Percentiles rank a stretch among this genome's conserved stretches.
Conservation (phyloP, 1,140 invertebrate genomes). For the Nixonia krombeini region DNA sequence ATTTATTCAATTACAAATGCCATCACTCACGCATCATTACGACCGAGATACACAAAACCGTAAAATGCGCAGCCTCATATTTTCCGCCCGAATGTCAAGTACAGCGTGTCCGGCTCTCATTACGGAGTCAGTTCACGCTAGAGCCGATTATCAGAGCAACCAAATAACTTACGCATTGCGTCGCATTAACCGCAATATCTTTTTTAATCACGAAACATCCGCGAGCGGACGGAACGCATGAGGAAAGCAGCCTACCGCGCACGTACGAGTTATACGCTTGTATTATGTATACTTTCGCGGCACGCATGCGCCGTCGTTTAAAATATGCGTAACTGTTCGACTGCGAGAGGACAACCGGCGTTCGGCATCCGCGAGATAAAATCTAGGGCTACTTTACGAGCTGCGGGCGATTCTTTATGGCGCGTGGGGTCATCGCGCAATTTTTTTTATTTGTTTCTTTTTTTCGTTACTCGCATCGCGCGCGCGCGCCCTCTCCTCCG, state of each 20-base stretch:
- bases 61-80: neutral
- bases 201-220: conserved; percentile 1
- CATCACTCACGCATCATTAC: no score
- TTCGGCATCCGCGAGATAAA: conserved; percentile 66
- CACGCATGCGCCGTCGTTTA: conserved; percentile 38
- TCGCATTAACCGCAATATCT: conserved; percentile 1
- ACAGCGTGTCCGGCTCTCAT: neutral
- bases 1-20: no score
- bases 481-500: conserved; percentile 23
- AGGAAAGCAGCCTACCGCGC: conserved; percentile 1
- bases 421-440: conserved; percentile 45
- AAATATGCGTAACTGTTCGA: conserved; percentile 31
- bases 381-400: conserved; percentile 72
- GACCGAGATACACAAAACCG: no score
- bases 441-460: conserved; percentile 36
- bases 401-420: conserved; percentile 71
- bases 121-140: neutral
- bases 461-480: conserved; percentile 11
- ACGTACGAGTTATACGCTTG: conserved; percentile 18
- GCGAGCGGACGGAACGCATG: neutral
- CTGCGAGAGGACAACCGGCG: conserved; percentile 49
- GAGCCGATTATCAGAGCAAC: neutral
- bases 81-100: neutral
- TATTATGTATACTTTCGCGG: conserved; percentile 24
- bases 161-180: conserved; percentile 1